Evolutionary conservation across 2,888 invertebrate genomes (phyloP), one percentile per base, ranked within the genome.

Genomic region (Tribolium freemani): DNA sequence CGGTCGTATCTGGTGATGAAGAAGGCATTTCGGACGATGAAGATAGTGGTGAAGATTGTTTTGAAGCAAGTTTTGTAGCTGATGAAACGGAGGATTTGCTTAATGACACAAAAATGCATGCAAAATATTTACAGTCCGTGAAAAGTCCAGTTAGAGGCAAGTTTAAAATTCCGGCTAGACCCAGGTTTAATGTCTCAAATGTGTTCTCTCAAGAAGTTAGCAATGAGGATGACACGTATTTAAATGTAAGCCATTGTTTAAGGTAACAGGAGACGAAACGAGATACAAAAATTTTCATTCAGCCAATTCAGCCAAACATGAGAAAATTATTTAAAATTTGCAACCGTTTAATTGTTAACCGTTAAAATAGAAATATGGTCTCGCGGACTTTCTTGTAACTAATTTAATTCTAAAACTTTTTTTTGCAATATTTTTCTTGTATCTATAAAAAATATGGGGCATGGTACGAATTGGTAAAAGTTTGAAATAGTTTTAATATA

Each of bases 41-140:
- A 0, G 90, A 90, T 63, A 87, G 88, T 10, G 85, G 85, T 21
- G 79, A 87, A 82, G 79, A 88, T 80, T 54, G 85, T 82, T 85
- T 88, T 83, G 84, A 88, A 77, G 85, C 88, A 79, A 89, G 91
- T 86, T 89, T 91, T 71, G 86, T 87, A 56, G 89, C 90, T 77
- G 90, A 91, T 73, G 82, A 83, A 63, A 89, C 90, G 2, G 88
- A 88, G 57, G 86, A 89, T 71, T n/a, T 50, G 26, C 38, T 46
- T 26, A 64, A 60, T 13, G 83, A 88, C 3, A 86, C 88, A 0
- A 90, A 91, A 76, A 91, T 92, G 87, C 90, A 91, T 13, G 91
- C 90, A 0, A 88, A 90, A 69, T 95, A 94, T 84, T 85, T 94
- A 50, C 89, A 91, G 77, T 90, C 91, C 6, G 84, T 91, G 38